Base-by-base conservation (phyloP, 1,140 invertebrate genomes). In the Platyscapa corneri region DNA sequence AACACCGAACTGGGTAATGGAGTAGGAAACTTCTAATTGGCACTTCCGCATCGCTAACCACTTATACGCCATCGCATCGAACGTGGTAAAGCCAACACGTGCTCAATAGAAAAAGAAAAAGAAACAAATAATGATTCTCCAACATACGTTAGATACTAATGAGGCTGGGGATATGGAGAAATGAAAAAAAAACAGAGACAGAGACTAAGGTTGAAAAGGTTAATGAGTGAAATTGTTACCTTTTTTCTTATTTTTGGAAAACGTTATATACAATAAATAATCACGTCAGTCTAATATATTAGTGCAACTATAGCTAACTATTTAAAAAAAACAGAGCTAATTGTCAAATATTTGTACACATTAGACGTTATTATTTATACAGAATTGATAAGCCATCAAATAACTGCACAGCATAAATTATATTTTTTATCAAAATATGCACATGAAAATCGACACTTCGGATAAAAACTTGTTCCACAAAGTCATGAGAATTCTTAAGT, bases 51-150 rank as follows among this genome's bases (percentile, higher is more conserved):
- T 76, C 56, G 72, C 84, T 23, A n/a, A 34, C 30, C 23, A 20
- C 64, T 53, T 37, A 10, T 0, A 27, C 64, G 67, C 46, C 34
- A 34, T 56, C 16, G 37, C 37, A 67, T 74, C 70, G 16, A 56
- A 37, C 42, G 39, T 23, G 72, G 16, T 39, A 7, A 67, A 81
- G 65, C 12, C 65, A 74, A 32, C 64, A 32, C 39, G 53, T 72
- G 39, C 70, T 10, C 67, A 64, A 74, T 8, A 34, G n/a, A 34
- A 42, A 37, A 64, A 64, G 39, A 64, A 37, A 65, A 60, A 65
- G 72, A 53, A 85, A 77, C 53, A 80, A 85, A 82, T 85, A 85
- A 82, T 70, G 79, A 85, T 85, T 82, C 79, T 65, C 70, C 78
- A 74, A 65, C 79, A 70, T 77, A 82, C 79, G 53, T 82, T 49